A percentile compares a stretch with the other conserved stretches of the same genome.
Conservation (phyloP, 2,888 invertebrate genomes). For the Tenthredo distinguenda region DNA sequence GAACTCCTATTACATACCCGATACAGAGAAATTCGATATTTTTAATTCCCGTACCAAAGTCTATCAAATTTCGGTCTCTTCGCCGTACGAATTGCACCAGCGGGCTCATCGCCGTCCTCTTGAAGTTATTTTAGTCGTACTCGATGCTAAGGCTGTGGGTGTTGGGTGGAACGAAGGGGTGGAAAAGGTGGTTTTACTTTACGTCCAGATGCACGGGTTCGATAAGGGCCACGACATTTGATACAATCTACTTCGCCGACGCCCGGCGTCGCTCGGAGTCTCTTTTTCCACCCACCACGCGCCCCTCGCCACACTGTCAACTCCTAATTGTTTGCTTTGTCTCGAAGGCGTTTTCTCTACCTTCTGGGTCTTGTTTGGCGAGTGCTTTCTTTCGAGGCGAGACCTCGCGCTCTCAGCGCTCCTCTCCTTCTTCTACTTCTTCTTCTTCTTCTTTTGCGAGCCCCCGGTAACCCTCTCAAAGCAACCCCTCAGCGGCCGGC, state of each 20-base stretch:
- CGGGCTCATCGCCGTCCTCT: neutral
- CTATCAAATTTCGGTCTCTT: neutral
- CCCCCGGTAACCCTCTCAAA: constrained; percentile 56
- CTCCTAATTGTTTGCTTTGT: constrained; percentile 68
- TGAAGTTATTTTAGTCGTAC: constrained; percentile 27
- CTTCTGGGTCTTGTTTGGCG: constrained; percentile 59
- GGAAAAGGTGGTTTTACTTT: neutral
- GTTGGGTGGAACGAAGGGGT: neutral
- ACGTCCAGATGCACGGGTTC: constrained; percentile 48
- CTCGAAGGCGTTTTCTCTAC: constrained; percentile 57
- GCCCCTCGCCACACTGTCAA: constrained; percentile 57
- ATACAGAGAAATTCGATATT: neutral
- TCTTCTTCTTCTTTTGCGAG: constrained; percentile 41
- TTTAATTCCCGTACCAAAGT: neutral
- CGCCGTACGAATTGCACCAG: neutral
- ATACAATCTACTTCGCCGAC: constrained; percentile 56
- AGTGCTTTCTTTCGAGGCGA: constrained; percentile 56
- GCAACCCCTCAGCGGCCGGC: constrained; percentile 56
- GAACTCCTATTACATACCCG: neutral
- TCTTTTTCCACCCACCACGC: constrained; percentile 15
- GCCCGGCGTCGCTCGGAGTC: constrained; percentile 43
- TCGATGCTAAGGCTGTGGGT: constrained; percentile 50
- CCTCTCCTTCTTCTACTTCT: constrained; percentile 53
- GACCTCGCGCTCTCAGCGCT: constrained; percentile 53
- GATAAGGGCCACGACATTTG: constrained; percentile 49